These are phyloP conservation scores for Sturnus vulgaris DNA, from an alignment of 2,113 vertebrate genomes.

Conservation along the genomic window DNA sequence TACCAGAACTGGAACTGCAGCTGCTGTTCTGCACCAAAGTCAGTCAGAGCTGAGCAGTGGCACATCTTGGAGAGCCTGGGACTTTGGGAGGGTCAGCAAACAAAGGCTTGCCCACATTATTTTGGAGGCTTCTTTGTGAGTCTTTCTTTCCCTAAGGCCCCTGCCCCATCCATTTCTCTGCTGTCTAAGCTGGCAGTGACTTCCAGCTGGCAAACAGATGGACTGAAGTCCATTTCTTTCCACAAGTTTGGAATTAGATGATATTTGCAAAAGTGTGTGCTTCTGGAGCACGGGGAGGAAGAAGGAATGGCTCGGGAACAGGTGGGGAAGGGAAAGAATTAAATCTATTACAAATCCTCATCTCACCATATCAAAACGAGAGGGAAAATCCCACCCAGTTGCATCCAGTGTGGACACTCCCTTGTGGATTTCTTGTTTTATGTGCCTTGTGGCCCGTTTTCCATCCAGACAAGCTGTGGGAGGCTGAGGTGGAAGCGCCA, in stretches of 20 bases:
- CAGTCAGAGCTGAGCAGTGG: background rate
- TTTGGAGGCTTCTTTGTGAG: background rate
- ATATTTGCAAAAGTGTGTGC: background rate
- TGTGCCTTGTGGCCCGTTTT: background rate
- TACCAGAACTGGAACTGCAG: background rate
- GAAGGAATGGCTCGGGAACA: background rate
- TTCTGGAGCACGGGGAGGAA: background rate
- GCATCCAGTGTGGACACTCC: background rate
- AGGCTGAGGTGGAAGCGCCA: background rate
- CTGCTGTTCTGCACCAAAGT: rapidly evolving
- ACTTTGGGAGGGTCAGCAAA: background rate
- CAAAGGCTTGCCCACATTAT: rapidly evolving
- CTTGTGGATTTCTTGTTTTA: background rate
- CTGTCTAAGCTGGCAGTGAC: background rate
- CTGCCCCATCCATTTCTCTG: background rate
- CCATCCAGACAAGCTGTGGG: background rate
- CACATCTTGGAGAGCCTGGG: background rate
- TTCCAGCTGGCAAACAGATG: slow-evolving; percentile 23
- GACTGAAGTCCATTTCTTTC: background rate
- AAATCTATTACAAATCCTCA: background rate
- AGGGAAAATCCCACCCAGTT: background rate
- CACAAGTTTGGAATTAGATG: background rate
- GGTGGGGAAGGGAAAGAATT: background rate
- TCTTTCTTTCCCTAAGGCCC: background rate
- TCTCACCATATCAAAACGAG: background rate